These are phyloP conservation scores for Nibea albiflora DNA, from an alignment of 2,113 vertebrate genomes.

Conservation along the genomic window DNA sequence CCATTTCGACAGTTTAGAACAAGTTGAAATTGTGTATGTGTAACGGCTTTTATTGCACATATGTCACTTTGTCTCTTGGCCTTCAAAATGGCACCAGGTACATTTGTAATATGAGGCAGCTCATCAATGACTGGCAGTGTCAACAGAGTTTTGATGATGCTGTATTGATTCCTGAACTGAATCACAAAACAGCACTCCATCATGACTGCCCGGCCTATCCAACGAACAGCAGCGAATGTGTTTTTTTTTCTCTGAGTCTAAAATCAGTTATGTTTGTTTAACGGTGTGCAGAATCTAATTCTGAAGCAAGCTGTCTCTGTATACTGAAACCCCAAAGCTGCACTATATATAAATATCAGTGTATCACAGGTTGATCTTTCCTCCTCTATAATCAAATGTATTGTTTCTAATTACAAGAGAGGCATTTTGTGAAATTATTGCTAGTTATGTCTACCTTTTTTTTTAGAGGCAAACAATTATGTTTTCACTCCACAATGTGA, in stretches of 20 bases:
- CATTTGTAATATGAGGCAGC: constrained; percentile 56
- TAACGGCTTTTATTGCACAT: neutral
- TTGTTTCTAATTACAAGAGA: constrained; percentile 1
- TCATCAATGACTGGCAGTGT: constrained; percentile 57
- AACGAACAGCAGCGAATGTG: constrained; percentile 30
- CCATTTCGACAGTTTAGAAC: neutral
- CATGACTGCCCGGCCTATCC: constrained; percentile 41
- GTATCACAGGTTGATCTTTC: neutral
- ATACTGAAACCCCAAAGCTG: neutral
- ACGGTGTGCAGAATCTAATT: neutral
- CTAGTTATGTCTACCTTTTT: neutral
- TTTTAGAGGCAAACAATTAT: constrained; percentile 7
- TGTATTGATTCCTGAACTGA: constrained; percentile 57
- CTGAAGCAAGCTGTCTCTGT: neutral
- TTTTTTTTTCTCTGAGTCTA: constrained; percentile 4
- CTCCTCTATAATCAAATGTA: neutral
- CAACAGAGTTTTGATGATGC: constrained; percentile 54
- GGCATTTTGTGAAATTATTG: neutral
- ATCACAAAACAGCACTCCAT: constrained; percentile 51
- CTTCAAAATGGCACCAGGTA: constrained; percentile 26
- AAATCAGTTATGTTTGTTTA: constrained; percentile 15
- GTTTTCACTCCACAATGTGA: neutral
- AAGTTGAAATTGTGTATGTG: constrained; percentile 6
- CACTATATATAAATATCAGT: neutral
- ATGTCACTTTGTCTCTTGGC: constrained; percentile 39